Conservation (phyloP, 2,113 vertebrate species). For the Spea multiplicata region DNA sequence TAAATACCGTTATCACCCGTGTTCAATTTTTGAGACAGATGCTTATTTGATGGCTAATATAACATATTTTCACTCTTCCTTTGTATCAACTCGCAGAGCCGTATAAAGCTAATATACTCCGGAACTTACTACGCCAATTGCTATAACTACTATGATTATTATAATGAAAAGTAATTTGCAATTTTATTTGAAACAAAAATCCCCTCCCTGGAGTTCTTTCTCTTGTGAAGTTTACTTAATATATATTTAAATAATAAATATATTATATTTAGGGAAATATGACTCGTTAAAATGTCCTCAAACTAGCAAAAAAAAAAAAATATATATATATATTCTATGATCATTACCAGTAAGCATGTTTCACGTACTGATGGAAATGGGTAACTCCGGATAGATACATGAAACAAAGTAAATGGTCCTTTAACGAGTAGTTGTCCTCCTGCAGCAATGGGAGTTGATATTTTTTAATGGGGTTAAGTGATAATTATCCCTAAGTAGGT, state of each 20-base stretch:
- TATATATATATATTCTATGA: no score
- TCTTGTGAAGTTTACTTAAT: background rate
- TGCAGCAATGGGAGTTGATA: no score
- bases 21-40: background rate
- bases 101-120: background rate
- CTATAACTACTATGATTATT: conserved; percentile 16
- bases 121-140: background rate
- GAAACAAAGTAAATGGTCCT: no score
- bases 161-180: conserved; percentile 15
- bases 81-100: background rate
- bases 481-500: no score
- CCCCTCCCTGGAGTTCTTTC: background rate
- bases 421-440: no score
- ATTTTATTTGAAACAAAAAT: conserved; percentile 4
- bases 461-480: no score
- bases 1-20: conserved; percentile 8
- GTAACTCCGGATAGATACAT: no score
- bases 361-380: no score
- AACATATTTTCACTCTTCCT: background rate
- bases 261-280: background rate
- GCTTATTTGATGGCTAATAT: conserved; percentile 10
- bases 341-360: no score
- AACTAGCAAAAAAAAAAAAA: background rate
- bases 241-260: conserved; percentile 15
- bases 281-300: background rate